A percentile compares a stretch with the other conserved stretches of the same genome.
These are phyloP conservation scores for Anoplopoma fimbria DNA, from an alignment of 2,113 vertebrate genomes.

Conservation along the genomic window DNA sequence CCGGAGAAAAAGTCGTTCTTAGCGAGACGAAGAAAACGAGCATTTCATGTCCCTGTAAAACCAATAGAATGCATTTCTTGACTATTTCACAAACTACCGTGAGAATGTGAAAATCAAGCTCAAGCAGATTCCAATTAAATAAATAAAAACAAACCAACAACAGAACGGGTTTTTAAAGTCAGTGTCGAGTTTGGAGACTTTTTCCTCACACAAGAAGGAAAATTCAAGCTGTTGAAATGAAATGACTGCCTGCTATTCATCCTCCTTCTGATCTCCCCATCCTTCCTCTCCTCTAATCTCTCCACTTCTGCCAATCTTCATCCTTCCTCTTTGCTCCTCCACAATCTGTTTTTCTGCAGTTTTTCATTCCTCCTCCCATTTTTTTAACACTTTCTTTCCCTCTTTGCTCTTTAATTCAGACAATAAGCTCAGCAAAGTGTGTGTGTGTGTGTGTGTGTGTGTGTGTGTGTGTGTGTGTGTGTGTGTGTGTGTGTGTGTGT, in stretches of 20 bases:
- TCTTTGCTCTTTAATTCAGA: background rate
- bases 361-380: background rate
- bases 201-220: background rate
- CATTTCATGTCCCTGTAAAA: too few species aligned
- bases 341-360: background rate
- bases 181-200: background rate
- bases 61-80: too few species aligned
- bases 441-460: background rate
- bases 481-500: constrained; percentile 1
- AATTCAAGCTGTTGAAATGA: background rate
- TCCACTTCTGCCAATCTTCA: background rate
- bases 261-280: constrained; percentile 1
- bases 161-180: too few species aligned
- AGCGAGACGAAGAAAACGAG: too few species aligned
- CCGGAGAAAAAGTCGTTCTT: too few species aligned
- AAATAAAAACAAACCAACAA: too few species aligned
- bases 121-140: too few species aligned
- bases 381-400: background rate
- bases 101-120: too few species aligned
- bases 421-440: background rate
- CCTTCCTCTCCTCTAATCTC: background rate
- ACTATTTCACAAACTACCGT: too few species aligned
- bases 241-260: background rate
- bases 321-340: background rate
- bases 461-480: constrained; percentile 1